Evolutionary conservation across 2,797 vertebrate genomes (phyloP), one percentile per base, ranked within the genome.

Genomic region (Oophaga sylvatica): DNA sequence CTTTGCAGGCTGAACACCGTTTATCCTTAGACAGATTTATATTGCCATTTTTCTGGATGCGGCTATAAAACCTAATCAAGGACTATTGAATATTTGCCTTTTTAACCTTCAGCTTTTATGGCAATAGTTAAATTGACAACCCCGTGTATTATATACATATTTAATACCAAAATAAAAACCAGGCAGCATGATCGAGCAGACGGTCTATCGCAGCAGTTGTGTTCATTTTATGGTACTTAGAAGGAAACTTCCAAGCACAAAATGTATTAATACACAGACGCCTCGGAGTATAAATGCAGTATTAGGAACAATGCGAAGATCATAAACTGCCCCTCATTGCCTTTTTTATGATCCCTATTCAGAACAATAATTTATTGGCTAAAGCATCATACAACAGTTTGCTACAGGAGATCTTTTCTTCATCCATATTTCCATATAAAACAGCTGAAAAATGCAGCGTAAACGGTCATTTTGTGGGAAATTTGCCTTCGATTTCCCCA

Each of bases 31-130:
- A 20, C 4, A 17, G 82, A 88, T 88, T 88, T 80, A 84, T 80
- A 73, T 80, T 60, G 75, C 65, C 10, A 63, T 80, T 84, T 79
- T 68, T 84, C 57, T 76, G 65, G 79, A 65, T 65, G 19, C 20
- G 17, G 78, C 83, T 70, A 81, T 88, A 88, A 88, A 88, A 81
- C 65, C 48, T 75, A 59, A 88, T 88, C 82, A 84, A 65, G 67
- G 19, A 45, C 82, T 84, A 65, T 62, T 57, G 87, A 84, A 80
- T 15, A 75, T 84, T 81, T 88, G 77, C 57, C 83, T 88, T 88
- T 85, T 41, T 80, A 85, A 80, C 83, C 87, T 81, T 65, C 10
- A 53, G 62, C 8, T 88, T 88, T 84, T 88, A 88, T 84, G 19
- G 67, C 63, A 77, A 84, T 35, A 75, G 68, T 75, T 88, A 88